These are phyloP conservation scores for Lycophotia porphyrea DNA, from an alignment of 2,888 invertebrate species.

Conservation along the genomic window DNA sequence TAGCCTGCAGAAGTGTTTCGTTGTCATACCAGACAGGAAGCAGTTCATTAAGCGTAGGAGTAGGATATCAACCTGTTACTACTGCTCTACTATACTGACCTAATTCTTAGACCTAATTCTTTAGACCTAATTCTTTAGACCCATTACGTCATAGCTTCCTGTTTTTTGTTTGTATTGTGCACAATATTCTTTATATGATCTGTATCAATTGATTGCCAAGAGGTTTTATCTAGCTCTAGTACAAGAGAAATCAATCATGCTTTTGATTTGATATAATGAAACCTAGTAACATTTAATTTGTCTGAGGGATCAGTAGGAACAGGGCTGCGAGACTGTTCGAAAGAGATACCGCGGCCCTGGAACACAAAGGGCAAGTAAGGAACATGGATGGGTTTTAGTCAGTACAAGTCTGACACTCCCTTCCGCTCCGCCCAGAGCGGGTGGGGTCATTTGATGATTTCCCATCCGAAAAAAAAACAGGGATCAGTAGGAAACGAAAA, in stretches of 20 bases:
- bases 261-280: conserved; percentile 2
- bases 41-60: conserved; percentile 44
- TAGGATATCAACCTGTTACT: conserved; percentile 50
- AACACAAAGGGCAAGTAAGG: too few relatives aligned
- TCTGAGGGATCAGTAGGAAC: too few relatives aligned
- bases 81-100: conserved; percentile 52
- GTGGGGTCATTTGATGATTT: too few relatives aligned
- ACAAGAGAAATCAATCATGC: not conserved
- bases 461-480: too few relatives aligned
- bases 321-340: too few relatives aligned
- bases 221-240: not conserved
- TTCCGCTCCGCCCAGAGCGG: too few relatives aligned
- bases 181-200: not conserved
- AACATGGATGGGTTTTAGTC: too few relatives aligned
- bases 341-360: too few relatives aligned
- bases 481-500: not conserved
- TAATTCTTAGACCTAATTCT: conserved; percentile 56
- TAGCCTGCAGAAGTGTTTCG: conserved; percentile 23
- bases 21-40: conserved; percentile 21
- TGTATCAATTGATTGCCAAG: not conserved
- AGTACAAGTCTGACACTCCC: too few relatives aligned
- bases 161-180: conserved; percentile 26
- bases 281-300: not conserved
- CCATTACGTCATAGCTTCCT: conserved; percentile 41
- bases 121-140: conserved; percentile 48